Conservation (phyloP, 2,113 vertebrate species). For the Notarius lentiginosus region DNA sequence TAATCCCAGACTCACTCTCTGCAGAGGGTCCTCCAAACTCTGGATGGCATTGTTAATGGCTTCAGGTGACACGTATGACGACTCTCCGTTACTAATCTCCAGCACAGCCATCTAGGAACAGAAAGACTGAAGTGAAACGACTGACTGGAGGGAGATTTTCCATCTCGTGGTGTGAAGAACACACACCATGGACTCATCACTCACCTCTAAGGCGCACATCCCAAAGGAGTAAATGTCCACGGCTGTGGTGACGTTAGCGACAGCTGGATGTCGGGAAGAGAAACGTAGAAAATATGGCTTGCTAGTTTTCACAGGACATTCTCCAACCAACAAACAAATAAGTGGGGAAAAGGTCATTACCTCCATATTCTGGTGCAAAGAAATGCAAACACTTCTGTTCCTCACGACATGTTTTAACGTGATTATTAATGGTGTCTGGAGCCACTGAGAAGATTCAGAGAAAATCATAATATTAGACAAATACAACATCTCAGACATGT, state of each 20-base stretch:
- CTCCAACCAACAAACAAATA: background rate
- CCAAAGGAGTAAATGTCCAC: conserved; percentile 99
- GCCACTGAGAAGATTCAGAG: conserved; percentile 76
- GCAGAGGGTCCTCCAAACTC: conserved; percentile 90
- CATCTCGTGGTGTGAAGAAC: background rate
- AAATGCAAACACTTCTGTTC: conserved; percentile 99
- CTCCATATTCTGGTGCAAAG: conserved; percentile 97
- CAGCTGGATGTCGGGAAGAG: conserved; percentile 66
- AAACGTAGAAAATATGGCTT: background rate
- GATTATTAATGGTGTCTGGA: conserved; percentile 98
- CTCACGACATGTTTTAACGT: conserved; percentile 97
- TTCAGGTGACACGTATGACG: conserved; percentile 95
- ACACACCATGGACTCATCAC: conserved; percentile 29
- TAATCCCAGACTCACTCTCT: conserved; percentile 79
- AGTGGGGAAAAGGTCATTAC: conserved; percentile 60
- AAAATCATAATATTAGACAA: background rate
- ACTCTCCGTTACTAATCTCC: conserved; percentile 98
- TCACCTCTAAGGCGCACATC: conserved; percentile 99
- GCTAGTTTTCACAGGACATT: background rate
- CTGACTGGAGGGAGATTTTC: no score
- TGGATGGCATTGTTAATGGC: conserved; percentile 98
- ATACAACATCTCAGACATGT: no score
- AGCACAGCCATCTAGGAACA: conserved; percentile 92
- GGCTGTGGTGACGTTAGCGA: conserved; percentile 93
- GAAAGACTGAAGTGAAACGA: background rate